A percentile compares a stretch with the other conserved stretches of the same genome.
These are phyloP conservation scores for Subanguina moxae DNA, from an alignment of 1,140 invertebrate species.

Conservation along the genomic window DNA sequence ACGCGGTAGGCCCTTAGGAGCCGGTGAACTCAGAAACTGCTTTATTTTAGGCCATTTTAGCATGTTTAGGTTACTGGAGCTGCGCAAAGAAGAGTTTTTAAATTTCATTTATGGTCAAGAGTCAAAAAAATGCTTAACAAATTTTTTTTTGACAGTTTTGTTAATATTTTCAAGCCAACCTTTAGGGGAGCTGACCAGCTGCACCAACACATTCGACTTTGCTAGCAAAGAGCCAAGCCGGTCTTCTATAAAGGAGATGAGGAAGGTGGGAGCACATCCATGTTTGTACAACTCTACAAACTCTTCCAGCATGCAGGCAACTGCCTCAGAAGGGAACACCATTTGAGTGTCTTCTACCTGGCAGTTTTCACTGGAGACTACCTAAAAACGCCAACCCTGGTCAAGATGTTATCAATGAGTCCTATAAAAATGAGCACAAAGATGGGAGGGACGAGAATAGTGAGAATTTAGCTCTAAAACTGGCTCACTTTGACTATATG, in stretches of 20 bases:
- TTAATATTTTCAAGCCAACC: too few species aligned
- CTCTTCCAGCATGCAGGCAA: constrained; percentile 42
- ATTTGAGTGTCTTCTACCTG: constrained; percentile 24
- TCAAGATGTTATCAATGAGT: too few species aligned
- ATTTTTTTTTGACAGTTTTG: too few species aligned
- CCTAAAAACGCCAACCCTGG: constrained; percentile 13
- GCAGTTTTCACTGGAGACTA: constrained; percentile 25
- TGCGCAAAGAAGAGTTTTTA: too few species aligned
- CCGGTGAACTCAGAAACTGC: too few species aligned
- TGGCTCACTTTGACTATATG: constrained; percentile 33
- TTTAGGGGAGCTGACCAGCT: constrained; percentile 16
- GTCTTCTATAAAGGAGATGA: constrained; percentile 42
- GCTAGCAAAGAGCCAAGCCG: constrained; percentile 35
- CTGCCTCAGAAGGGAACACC: constrained; percentile 36
- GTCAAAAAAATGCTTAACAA: too few species aligned
- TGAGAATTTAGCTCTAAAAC: neutral
- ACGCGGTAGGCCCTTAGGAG: too few species aligned
- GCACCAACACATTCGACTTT: constrained; percentile 26
- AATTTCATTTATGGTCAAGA: too few species aligned
- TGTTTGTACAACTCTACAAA: constrained; percentile 32
- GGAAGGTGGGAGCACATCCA: constrained; percentile 33
- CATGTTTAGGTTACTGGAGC: too few species aligned
- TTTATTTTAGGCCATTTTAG: too few species aligned
- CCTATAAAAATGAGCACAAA: too few species aligned
- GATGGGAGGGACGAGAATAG: too few species aligned